phyloP scores from a whole-genome alignment of 2,888 invertebrate genomes.

The Meiosimyza decipiens region DNA sequence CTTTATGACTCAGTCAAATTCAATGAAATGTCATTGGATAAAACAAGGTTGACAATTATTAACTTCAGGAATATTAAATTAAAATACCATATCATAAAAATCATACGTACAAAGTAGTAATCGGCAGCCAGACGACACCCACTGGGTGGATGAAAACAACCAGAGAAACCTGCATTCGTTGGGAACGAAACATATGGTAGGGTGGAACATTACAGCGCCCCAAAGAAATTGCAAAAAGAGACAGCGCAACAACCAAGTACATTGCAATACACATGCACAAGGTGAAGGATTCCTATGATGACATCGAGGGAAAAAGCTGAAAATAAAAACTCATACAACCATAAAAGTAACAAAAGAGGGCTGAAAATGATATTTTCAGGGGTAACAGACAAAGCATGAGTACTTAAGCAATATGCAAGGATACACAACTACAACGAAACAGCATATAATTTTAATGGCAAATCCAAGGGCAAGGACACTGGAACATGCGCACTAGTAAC shows the following conservation, averaged over 20 bases:
- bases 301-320: background rate
- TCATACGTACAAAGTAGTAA: background rate
- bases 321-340: conserved; percentile 29
- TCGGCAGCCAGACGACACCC: conserved; percentile 27
- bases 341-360: background rate
- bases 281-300: background rate
- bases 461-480: conserved; percentile 66
- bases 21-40: background rate
- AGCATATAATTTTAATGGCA: conserved; percentile 35
- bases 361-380: conserved; percentile 18
- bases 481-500: conserved; percentile 58
- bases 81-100: background rate
- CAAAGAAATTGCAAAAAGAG: too few relatives aligned
- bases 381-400: conserved; percentile 29
- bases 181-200: too few relatives aligned
- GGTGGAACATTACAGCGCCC: too few relatives aligned
- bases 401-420: conserved; percentile 37
- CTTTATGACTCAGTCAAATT: too few relatives aligned
- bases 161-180: background rate
- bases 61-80: conserved; percentile 7
- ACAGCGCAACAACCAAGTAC: background rate
- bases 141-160: conserved; percentile 1
- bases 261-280: conserved; percentile 14
- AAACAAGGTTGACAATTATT: conserved; percentile 19
- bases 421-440: conserved; percentile 37